Base-by-base conservation (phyloP, 2,888 invertebrate species). In the Melipona beecheii region DNA sequence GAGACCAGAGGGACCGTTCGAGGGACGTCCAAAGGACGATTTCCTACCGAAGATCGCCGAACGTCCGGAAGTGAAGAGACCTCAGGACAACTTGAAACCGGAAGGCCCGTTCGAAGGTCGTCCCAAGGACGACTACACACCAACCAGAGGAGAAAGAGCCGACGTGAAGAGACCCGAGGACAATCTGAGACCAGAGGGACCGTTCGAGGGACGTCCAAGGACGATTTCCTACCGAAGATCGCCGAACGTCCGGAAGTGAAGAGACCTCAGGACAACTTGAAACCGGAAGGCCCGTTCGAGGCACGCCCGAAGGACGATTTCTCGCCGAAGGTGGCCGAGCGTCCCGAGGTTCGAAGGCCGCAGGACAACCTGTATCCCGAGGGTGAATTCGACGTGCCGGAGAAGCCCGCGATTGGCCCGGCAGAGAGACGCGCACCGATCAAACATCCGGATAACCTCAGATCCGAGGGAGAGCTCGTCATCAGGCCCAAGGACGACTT, bases 391-490 rank as follows among this genome's bases (percentile, higher is more conserved):
- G 87, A 87, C 36, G 94, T 94, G 56, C 95, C 94, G 66, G 94
- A 95, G 0, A 89, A 94, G 73, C 95, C 19, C 1, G 1, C 6
- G 60, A 17, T 94, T 90, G 85, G 89, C 17, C 87, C 89, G 1
- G 86, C 86, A 1, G 86, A 90, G 85, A 52, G 90, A 75, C 9
- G 92, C 91, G 77, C 88, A 90, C 68, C 89, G 87, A 92, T 90
- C 5, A 95, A 93, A 93, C 92, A 86, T 24, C 95, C 95, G 60
- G 95, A 95, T 83, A 95, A 87, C 93, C 85, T 90, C 65, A 88
- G 86, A 70, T 94, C 95, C 0, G 96, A 95, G 86, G 95, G 95
- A 36, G 95, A 95, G 9, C 95, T 95, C 85, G 93, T 94, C 62
- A 87, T 94, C 43, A 95, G 94, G 0, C 93, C 93, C 65, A 94